Evolutionary conservation across 2,113 vertebrate species (phyloP), one percentile per base, ranked within the genome.

Genomic region (Parus major): DNA sequence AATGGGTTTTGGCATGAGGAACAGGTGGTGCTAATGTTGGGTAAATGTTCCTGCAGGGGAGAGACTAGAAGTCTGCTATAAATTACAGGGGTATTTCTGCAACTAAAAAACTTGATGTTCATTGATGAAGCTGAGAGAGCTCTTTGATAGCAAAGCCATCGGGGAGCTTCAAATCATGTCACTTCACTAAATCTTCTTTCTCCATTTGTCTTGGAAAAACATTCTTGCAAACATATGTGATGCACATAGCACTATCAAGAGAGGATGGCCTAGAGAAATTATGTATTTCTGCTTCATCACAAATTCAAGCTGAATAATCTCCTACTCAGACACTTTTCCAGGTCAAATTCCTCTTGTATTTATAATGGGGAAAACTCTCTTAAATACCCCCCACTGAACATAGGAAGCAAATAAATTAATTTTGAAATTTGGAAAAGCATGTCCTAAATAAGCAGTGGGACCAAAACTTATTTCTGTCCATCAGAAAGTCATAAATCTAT

Each of bases 21-120:
- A 94, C 95, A 97, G 94, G 93, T 97, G 96, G 93, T 94, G 70
- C 59, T 95, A 95, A 96, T 78, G 92, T 76, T 31, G 11, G 93
- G 64, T 96, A 95, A 96, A 88, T 94, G 95, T 66, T 93, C 91
- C 91, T 97, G 81, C 89, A 96, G 89, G 90, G 88, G 23, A 70
- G 68, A 95, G 79, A 71, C 91, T 92, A 63, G 61, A 81, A 96
- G 73, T 29, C 69, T 70, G 80, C 94, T 93, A 84, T 97, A 96
- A 97, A 96, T 96, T 96, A 93, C 17, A 8, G 79, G 49, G 22
- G 65, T 64, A 93, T 86, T 94, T 96, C 94, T 93, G 69, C 57
- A 86, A 77, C 35, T 56, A 53, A 77, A 80, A 65, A 93, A 33
- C 65, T 95, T 86, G 46, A 65, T 72, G 90, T 68, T 56, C 70